Base-by-base conservation (phyloP, 1,140 invertebrate species). In the Coenobita brevimanus region DNA sequence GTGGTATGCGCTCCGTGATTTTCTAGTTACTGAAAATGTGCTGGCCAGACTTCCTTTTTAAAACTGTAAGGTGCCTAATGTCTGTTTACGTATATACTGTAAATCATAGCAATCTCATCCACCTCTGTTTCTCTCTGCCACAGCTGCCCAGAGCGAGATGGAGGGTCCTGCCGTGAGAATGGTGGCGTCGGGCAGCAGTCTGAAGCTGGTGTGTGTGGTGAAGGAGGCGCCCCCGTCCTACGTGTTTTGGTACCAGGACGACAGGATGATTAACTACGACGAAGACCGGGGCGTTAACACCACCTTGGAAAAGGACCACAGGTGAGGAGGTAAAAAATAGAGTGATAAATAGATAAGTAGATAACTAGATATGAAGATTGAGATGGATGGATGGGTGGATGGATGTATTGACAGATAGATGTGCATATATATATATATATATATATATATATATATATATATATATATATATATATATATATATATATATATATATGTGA, bases 231-330 rank as follows among this genome's bases (percentile, higher is more conserved):
- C 76, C 33, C 89, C 84, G n/a, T 43, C 73, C 46, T 92, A 89
- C 73, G 89, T 92, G 13, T 91, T 91, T 54, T 92, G 91, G 91
- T 91, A 91, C 41, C 91, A 91, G 30, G 82, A 91, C 75, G 81
- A 84, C 4, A 57, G 71, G 75, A 86, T 91, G 57, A 82, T 91
- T 24, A 90, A 91, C 69, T 91, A 88, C 41, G 82, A 85, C 71
- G 38, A 30, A 13, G 43, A n/a, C 54, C 41, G 81, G 60, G 80
- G 80, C 33, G 62, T 89, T 71, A 71, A 78, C 24, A 67, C 62
- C 50, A 84, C 71, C 33, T 38, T 50, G 30, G 60, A 71, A 8
- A 30, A 46, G 57, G 76, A 78, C 13, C 83, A 24, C 83, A 84
- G 82, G 82, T 84, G 50, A 38, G 82, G 6, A 76, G 78, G 54